These are phyloP conservation scores for Dendrolimus punctatus DNA, from an alignment of 1,140 invertebrate genomes.

Conservation along the genomic window DNA sequence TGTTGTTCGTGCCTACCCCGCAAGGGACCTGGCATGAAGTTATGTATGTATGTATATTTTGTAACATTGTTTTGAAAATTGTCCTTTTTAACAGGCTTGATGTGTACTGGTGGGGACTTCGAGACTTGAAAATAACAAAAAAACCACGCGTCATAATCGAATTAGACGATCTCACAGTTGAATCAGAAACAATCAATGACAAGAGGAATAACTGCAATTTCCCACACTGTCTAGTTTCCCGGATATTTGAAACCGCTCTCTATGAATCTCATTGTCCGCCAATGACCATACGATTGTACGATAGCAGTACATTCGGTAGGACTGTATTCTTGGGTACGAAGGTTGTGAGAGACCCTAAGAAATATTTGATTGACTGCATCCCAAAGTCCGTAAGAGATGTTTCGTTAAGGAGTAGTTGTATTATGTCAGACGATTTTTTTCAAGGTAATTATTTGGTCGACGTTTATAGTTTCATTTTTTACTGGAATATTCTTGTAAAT, in stretches of 20 bases:
- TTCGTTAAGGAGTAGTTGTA: constrained; percentile 29
- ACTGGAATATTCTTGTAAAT: neutral
- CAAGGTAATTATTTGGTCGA: constrained; percentile 26
- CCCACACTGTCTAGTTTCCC: constrained; percentile 57
- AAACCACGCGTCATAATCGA: constrained; percentile 73
- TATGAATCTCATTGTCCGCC: constrained; percentile 68
- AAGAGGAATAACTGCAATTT: constrained; percentile 58
- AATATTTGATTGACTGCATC: constrained; percentile 46
- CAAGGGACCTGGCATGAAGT: too few species aligned
- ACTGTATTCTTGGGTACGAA: constrained; percentile 72
- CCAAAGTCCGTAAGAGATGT: constrained; percentile 36
- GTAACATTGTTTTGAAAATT: neutral
- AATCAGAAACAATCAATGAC: constrained; percentile 72
- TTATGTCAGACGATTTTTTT: constrained; percentile 32
- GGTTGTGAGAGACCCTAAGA: constrained; percentile 48
- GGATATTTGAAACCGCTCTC: constrained; percentile 62
- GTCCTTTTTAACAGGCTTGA: constrained; percentile 62
- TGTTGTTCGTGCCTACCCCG: too few species aligned
- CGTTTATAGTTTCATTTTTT: neutral
- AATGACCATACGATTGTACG: constrained; percentile 73
- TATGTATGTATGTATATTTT: neutral
- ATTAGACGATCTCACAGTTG: constrained; percentile 67
- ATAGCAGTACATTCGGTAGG: constrained; percentile 74
- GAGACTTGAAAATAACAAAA: constrained; percentile 69
- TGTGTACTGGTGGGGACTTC: constrained; percentile 77